Conservation (phyloP, 2,797 vertebrate species). For the Enteromius thamalakanensis region DNA sequence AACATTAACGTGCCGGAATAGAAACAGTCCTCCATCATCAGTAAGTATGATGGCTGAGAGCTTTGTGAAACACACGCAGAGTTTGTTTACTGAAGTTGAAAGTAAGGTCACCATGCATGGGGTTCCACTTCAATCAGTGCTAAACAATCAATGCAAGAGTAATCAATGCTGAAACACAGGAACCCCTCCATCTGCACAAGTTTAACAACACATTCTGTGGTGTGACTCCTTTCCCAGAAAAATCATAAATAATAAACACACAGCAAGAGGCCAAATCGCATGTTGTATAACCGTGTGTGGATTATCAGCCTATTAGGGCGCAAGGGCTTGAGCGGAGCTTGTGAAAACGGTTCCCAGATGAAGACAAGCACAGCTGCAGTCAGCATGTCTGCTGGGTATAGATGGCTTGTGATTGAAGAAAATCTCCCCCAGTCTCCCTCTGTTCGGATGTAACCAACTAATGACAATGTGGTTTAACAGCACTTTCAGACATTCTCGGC, state of each 20-base stretch:
- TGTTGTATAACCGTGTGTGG: constrained; percentile 58
- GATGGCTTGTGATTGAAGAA: constrained; percentile 57
- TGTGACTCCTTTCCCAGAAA: constrained; percentile 58
- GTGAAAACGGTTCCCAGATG: constrained; percentile 58
- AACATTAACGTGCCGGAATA: background rate
- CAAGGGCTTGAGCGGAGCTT: constrained; percentile 51
- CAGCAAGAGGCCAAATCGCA: constrained; percentile 50
- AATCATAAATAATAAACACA: constrained; percentile 64
- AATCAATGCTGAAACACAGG: constrained; percentile 61
- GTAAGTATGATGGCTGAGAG: constrained; percentile 3
- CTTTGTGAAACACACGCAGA: constrained; percentile 38
- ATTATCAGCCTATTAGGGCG: constrained; percentile 61
- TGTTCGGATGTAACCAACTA: constrained; percentile 58
- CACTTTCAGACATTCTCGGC: constrained; percentile 50
- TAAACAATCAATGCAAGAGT: constrained; percentile 58
- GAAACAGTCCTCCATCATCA: constrained; percentile 23
- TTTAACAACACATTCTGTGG: constrained; percentile 60
- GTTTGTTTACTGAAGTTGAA: constrained; percentile 52
- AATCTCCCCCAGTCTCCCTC: constrained; percentile 50
- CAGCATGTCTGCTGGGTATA: constrained; percentile 56
- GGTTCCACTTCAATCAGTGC: constrained; percentile 56
- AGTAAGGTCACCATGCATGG: constrained; percentile 51
- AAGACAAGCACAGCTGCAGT: constrained; percentile 56
- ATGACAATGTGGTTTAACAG: constrained; percentile 60
- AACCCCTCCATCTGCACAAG: constrained; percentile 59